Evolutionary conservation across 2,113 vertebrate species (phyloP), one percentile per base, ranked within the genome.

Genomic region (Rhineura floridana): DNA sequence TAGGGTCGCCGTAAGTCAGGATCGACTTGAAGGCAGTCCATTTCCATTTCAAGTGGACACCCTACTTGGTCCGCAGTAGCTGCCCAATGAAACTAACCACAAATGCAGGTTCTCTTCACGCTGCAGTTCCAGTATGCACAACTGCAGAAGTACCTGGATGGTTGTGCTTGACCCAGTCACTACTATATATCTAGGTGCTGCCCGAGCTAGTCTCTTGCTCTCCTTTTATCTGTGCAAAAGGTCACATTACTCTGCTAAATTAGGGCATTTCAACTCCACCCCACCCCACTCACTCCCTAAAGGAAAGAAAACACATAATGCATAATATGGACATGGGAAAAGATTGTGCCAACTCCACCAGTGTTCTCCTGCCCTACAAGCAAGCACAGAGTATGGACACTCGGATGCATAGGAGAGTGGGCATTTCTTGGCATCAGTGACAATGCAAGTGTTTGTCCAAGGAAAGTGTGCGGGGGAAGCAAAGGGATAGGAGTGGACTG

Each of bases 361-460:
- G 63, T 88, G 88, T 90, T 88, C 90, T 89, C 87, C 87, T 95
- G 94, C 91, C 88, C 83, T 89, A 79, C 63, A 90, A 89, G 62
- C 82, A 89, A 94, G 77, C 81, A 52, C 46, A 21, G 87, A 90
- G 6, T 50, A 59, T 63, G 92, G 42, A 91, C 87, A 87, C 73
- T 82, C 84, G 84, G 91, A 90, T 76, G 88, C 50, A 87, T 91
- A 90, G 7, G 85, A 93, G 93, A 96, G 83, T 87, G 94, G 87
- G 93, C 85, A 92, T 96, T 96, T 93, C 90, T 93, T 93, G 92
- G 93, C 91, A 39, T 91, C 87, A 86, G 81, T 85, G 91, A 96
- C 95, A 96, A 96, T 93, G 89, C 94, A n/a, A 33, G 52, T 87
- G 86, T 94, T 95, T 96, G 94, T 93, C 87, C 84, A 85, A 92